Conservation (phyloP, 2,113 vertebrate species). For the Nettapus auritus region DNA sequence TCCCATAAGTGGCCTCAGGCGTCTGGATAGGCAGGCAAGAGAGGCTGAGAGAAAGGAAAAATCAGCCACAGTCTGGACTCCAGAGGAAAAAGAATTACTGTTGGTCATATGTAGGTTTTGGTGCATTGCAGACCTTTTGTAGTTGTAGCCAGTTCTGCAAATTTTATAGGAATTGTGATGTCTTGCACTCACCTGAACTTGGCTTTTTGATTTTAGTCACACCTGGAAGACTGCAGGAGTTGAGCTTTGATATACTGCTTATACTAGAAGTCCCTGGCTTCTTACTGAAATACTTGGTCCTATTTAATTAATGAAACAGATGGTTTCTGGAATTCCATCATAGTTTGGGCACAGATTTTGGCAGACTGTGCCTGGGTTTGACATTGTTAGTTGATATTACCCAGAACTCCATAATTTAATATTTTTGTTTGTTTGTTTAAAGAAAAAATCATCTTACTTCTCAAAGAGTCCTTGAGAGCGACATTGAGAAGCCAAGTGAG, state of each 20-base stretch:
- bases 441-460: not conserved
- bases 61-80: not conserved
- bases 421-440: not conserved
- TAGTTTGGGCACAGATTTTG: constrained; percentile 23
- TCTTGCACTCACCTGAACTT: not conserved
- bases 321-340: constrained; percentile 28
- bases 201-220: constrained; percentile 3
- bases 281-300: not conserved
- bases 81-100: not conserved
- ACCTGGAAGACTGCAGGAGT: not conserved
- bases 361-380: constrained; percentile 4
- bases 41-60: not conserved
- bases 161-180: not conserved
- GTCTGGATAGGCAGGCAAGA: not conserved
- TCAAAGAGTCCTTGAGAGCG: not conserved
- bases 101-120: not conserved
- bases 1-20: not conserved
- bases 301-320: constrained; percentile 55
- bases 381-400: constrained; percentile 9
- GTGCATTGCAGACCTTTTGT: constrained; percentile 18
- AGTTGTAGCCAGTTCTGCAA: not conserved
- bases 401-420: not conserved
- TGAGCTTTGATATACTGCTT: not conserved
- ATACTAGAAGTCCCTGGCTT: constrained; percentile 4
- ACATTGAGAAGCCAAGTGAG: not conserved